Evolutionary conservation across 1,140 invertebrate genomes (phyloP).

Genomic region (Zaprionus capensis): DNA sequence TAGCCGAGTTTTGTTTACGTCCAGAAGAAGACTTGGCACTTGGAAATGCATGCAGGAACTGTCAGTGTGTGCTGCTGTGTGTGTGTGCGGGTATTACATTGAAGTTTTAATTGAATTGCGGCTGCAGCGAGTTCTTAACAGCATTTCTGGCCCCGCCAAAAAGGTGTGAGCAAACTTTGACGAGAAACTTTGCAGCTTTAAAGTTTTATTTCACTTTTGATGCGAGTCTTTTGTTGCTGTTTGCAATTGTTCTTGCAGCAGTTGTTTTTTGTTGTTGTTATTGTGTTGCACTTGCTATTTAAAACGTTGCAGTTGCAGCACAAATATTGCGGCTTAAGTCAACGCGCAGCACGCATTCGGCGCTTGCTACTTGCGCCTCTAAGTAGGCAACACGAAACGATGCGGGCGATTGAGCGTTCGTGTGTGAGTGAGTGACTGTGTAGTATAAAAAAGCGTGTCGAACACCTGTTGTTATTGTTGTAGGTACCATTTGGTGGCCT

Average conservation of each 20-base stretch:
- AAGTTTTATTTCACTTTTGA: slow-evolving; percentile 72
- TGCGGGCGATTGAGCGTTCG: slow-evolving; percentile 32
- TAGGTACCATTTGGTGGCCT: slow-evolving; percentile 19
- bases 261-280: background rate
- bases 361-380: slow-evolving; percentile 23
- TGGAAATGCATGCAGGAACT: slow-evolving; percentile 45
- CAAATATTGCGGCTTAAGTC: slow-evolving; percentile 36
- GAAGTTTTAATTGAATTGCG: slow-evolving; percentile 83
- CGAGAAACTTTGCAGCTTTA: slow-evolving; percentile 63
- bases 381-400: slow-evolving; percentile 60
- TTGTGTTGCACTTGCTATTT: slow-evolving; percentile 6
- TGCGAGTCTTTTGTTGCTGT: slow-evolving; percentile 27
- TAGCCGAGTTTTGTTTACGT: slow-evolving; percentile 67
- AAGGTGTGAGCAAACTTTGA: slow-evolving; percentile 67
- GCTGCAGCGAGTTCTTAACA: slow-evolving; percentile 80
- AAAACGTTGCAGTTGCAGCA: slow-evolving; percentile 31
- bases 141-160: slow-evolving; percentile 53
- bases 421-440: slow-evolving; percentile 20
- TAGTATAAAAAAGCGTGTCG: slow-evolving; percentile 46
- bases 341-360: slow-evolving; percentile 20
- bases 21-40: slow-evolving; percentile 47
- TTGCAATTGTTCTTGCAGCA: slow-evolving; percentile 15
- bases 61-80: slow-evolving; percentile 4
- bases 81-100: slow-evolving; percentile 63
- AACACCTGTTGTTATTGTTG: slow-evolving; percentile 74